phyloP scores from a whole-genome alignment of 2,797 vertebrate species.

The Crypturellus tataupa region DNA sequence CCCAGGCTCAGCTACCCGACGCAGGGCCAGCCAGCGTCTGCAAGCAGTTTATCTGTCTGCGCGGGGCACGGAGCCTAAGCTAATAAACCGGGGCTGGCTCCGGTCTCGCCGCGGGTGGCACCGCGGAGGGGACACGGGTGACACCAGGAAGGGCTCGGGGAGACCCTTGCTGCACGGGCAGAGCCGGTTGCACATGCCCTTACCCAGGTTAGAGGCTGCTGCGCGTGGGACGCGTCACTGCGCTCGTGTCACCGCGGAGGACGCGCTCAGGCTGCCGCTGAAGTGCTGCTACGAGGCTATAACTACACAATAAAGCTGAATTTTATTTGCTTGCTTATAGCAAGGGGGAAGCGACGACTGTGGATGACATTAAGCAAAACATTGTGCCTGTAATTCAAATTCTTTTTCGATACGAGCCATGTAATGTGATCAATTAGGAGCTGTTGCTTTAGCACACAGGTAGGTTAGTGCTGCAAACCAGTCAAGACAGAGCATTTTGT shows the following conservation, averaged over 20 bases:
- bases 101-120: fast-evolving
- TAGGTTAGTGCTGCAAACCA: not conserved
- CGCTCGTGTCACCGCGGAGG: not conserved
- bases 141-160: fast-evolving
- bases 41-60: not conserved
- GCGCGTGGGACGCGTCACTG: not conserved
- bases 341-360: not conserved
- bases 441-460: fast-evolving
- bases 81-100: not conserved
- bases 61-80: not conserved
- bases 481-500: fast-evolving
- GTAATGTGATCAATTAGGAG: not conserved
- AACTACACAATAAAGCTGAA: slow-evolving; percentile 42
- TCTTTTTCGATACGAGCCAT: fast-evolving
- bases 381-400: fast-evolving
- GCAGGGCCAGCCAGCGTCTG: not conserved
- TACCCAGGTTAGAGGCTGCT: not conserved
- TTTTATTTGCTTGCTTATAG: not conserved
- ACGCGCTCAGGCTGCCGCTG: not conserved
- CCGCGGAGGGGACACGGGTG: not conserved
- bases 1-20: not conserved
- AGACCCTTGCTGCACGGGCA: too few species aligned
- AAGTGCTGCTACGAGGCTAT: slow-evolving; percentile 36
- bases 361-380: not conserved
- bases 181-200: fast-evolving